Evolutionary conservation across 2,113 vertebrate genomes (phyloP).

Genomic region (Pelvicachromis taeniatus): DNA sequence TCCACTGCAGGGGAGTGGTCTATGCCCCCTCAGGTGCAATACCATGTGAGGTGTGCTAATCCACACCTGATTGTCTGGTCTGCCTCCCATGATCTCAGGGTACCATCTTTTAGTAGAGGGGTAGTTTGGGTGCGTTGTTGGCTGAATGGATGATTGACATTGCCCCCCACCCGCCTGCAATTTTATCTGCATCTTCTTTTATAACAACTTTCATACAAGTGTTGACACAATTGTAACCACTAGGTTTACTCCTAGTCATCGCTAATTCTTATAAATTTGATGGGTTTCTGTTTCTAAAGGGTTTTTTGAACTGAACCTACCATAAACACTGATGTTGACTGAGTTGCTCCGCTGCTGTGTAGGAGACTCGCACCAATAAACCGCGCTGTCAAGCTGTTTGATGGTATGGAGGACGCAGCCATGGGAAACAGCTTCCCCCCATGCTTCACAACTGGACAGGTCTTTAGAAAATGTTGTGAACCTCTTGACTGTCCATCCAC

Average conservation of each 20-base stretch:
- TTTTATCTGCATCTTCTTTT: background rate
- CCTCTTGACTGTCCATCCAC: background rate
- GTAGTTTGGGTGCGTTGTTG: background rate
- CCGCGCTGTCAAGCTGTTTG: background rate
- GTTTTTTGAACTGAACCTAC: background rate
- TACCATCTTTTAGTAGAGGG: too few relatives aligned
- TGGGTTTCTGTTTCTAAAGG: fast-evolving
- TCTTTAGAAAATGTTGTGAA: background rate
- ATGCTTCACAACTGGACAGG: background rate
- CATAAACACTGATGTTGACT: background rate
- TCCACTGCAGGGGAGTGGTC: too few relatives aligned
- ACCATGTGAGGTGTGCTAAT: too few relatives aligned
- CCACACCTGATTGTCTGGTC: too few relatives aligned
- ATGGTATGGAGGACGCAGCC: fast-evolving
- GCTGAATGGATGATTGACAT: background rate
- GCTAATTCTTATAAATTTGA: background rate
- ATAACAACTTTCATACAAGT: background rate
- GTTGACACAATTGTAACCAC: fast-evolving
- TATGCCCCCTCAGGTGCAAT: too few relatives aligned
- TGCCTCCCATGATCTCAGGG: too few relatives aligned
- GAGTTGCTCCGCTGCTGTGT: background rate
- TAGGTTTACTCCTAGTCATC: background rate
- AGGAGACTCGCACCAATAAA: constrained; percentile 27
- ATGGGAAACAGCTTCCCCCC: fast-evolving
- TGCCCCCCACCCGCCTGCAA: background rate